phyloP scores from a whole-genome alignment of 2,888 invertebrate species.

The Copidosoma aretas region DNA sequence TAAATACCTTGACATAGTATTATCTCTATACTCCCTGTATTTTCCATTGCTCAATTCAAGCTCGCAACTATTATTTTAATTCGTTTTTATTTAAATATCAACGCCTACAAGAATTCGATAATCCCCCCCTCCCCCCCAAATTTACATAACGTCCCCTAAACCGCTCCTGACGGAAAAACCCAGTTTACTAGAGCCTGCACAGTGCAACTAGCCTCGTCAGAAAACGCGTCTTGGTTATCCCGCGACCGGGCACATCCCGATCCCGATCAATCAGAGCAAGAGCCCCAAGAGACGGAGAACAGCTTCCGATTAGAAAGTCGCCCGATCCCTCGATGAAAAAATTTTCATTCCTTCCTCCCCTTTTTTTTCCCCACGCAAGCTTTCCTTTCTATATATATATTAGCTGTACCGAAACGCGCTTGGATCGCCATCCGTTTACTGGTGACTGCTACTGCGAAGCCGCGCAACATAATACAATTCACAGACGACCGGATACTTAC shows the following conservation, averaged over 20 bases:
- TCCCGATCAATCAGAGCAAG: neutral
- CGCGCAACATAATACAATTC: neutral
- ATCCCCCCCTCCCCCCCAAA: no score
- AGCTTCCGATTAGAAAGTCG: conserved; percentile 4
- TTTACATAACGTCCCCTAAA: no score
- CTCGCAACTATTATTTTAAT: no score
- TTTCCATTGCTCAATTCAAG: no score
- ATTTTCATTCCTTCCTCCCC: neutral
- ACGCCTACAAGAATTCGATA: no score
- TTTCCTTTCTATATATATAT: neutral
- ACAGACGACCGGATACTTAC: neutral
- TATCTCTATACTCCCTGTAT: no score
- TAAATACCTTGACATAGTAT: no score
- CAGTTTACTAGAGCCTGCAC: no score
- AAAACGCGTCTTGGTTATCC: neutral
- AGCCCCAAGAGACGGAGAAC: no score
- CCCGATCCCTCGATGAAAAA: neutral
- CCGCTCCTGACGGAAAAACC: no score
- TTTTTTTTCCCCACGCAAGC: neutral
- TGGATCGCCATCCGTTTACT: neutral
- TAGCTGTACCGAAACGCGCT: neutral
- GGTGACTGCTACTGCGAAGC: neutral
- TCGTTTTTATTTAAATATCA: no score
- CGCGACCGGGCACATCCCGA: neutral
- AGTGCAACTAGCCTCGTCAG: neutral